These are phyloP conservation scores for Oriolus oriolus DNA, from an alignment of 2,113 vertebrate species.

Conservation along the genomic window DNA sequence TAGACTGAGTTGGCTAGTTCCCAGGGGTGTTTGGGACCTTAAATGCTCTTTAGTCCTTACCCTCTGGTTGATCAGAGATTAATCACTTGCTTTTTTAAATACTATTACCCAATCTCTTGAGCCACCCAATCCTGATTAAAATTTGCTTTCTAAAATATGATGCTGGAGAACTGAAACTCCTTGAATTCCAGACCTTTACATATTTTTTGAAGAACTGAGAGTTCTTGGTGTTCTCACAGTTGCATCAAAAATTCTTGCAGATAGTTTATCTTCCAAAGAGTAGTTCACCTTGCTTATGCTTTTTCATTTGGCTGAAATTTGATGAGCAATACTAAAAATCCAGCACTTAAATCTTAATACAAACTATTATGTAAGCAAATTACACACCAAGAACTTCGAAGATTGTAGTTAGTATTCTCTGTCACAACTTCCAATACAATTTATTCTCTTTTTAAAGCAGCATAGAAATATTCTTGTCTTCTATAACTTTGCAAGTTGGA, in stretches of 20 bases:
- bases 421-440: background rate
- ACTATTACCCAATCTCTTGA: conserved; percentile 48
- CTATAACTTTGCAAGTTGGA: background rate
- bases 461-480: background rate
- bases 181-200: background rate
- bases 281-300: background rate
- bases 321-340: background rate
- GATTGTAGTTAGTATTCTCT: background rate
- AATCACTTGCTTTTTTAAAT: conserved; percentile 59
- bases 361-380: background rate
- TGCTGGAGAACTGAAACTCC: background rate
- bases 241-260: background rate
- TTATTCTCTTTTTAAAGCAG: background rate
- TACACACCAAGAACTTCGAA: background rate
- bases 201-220: background rate
- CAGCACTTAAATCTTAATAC: background rate
- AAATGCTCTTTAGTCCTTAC: conserved; percentile 55
- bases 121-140: conserved; percentile 24
- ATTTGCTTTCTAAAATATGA: conserved; percentile 43
- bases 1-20: conserved; percentile 22
- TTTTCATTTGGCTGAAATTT: conserved; percentile 6
- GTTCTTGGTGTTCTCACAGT: background rate
- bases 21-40: conserved; percentile 42
- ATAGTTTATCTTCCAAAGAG: background rate
- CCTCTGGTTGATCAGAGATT: conserved; percentile 47